Evolutionary conservation across 2,797 vertebrate species (phyloP).

Genomic region (Knipowitschia caucasica): DNA sequence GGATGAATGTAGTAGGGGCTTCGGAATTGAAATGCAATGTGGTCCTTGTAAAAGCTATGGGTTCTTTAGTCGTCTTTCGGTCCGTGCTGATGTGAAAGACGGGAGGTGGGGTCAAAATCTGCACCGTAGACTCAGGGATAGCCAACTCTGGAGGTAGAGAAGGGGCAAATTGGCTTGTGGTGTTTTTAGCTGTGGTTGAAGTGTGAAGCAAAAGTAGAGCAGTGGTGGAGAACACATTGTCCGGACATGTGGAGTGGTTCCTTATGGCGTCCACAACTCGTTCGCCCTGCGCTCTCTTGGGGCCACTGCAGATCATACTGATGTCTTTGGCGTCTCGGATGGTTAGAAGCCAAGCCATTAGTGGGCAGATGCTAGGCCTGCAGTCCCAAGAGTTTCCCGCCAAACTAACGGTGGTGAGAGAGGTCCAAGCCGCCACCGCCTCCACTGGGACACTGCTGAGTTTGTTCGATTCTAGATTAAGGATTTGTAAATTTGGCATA

Average conservation of each 20-base stretch:
- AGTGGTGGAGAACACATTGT: constrained; percentile 66
- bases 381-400: constrained; percentile 97
- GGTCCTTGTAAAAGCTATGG: constrained; percentile 53
- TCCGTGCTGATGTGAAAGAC: constrained; percentile 62
- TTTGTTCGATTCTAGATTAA: constrained; percentile 96
- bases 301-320: constrained; percentile 93
- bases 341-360: constrained; percentile 89
- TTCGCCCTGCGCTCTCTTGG: constrained; percentile 89
- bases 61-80: constrained; percentile 42
- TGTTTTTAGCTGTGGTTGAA: constrained; percentile 46
- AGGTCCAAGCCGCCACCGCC: constrained; percentile 89
- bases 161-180: constrained; percentile 65
- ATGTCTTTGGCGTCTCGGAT: constrained; percentile 88
- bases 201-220: constrained; percentile 40
- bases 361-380: constrained; percentile 87
- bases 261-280: constrained; percentile 86
- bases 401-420: constrained; percentile 87
- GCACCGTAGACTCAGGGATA: constrained; percentile 72
- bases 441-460: constrained; percentile 89
- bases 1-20: constrained; percentile 52
- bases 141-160: constrained; percentile 60
- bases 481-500: constrained; percentile 89
- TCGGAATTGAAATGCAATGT: constrained; percentile 23
- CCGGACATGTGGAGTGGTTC: constrained; percentile 85
- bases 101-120: constrained; percentile 70